Base-by-base conservation (phyloP, 2,888 invertebrate species). In the Mesorhabditis spiculigera region DNA sequence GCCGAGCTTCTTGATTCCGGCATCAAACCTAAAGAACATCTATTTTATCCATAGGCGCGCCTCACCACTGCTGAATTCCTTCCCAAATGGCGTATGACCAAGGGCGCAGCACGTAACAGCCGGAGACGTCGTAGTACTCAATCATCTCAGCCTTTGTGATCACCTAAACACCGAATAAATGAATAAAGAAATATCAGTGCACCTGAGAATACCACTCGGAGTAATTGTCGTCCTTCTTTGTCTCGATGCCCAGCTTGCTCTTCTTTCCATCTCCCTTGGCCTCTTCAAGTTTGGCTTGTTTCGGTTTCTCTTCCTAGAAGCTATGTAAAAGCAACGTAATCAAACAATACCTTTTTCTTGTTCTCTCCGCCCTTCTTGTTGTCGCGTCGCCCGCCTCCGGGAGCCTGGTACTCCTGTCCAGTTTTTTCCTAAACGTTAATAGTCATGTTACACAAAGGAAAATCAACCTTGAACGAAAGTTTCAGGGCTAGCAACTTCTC, bases 31-130 rank as follows among this genome's bases (percentile, higher is more conserved):
- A 28, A 28, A 28, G 28, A 50, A 50, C 13, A 50, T 50, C 1
- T 3, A 50, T 50, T 50, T 50, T 10, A 50, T 50, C 10, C 8
- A 28, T 1, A 28, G 28, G 28, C 28, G 6, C 63, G 8, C 16
- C 41, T 16, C 41, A 68, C 28, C 13, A 42, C 5, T 70, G 70
- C 71, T 81, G 78, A 44, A 99, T 94, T 0, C 87, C 86, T 85
- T 97, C 95, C 98, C 98, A 99, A 82, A 99, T 93, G 71, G 92
- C 90, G 88, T 91, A 98, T 10, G 96, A 92, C 96, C 97, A 97
- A 8, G 95, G 97, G 41, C 97, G 91, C 68, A 98, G 90, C 82
- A 99, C 94, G 87, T 99, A 99, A 87, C 98, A 99, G 0, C 98
- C 98, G 68, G 95, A 95, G 4, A 98, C 95, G 87, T 98, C 96